Conservation (phyloP, 2,113 vertebrate species). For the Channa argus region DNA sequence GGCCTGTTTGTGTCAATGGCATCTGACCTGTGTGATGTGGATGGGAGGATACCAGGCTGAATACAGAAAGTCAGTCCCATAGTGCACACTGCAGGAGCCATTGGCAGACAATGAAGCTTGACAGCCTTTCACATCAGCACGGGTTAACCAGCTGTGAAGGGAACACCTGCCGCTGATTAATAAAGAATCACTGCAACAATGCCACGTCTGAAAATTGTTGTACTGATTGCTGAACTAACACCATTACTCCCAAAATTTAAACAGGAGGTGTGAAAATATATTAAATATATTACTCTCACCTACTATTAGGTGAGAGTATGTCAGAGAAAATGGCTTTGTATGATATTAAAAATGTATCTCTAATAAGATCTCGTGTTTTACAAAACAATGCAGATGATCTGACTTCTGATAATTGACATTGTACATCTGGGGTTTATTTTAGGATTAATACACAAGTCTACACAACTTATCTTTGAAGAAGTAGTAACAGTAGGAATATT, state of each 20-base stretch:
- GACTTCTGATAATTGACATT: too few species aligned
- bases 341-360: not conserved
- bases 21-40: conserved; percentile 53
- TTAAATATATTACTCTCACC: not conserved
- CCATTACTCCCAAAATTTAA: conserved; percentile 41
- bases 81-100: conserved; percentile 33
- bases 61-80: conserved; percentile 11
- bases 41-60: not conserved
- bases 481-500: too few species aligned
- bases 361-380: too few species aligned
- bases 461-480: too few species aligned
- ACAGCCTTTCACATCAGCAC: conserved; percentile 61
- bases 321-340: not conserved
- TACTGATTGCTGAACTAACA: conserved; percentile 66
- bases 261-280: conserved; percentile 5
- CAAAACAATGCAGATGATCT: too few species aligned
- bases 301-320: not conserved
- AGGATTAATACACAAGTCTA: too few species aligned
- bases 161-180: conserved; percentile 75
- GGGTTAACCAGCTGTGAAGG: conserved; percentile 74
- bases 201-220: conserved; percentile 45
- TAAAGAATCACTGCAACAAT: conserved; percentile 62
- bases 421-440: too few species aligned
- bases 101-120: conserved; percentile 52
- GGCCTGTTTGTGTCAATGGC: conserved; percentile 35